These are phyloP conservation scores for Tyrophagus putrescentiae DNA, from an alignment of 1,140 invertebrate species.

Conservation along the genomic window DNA sequence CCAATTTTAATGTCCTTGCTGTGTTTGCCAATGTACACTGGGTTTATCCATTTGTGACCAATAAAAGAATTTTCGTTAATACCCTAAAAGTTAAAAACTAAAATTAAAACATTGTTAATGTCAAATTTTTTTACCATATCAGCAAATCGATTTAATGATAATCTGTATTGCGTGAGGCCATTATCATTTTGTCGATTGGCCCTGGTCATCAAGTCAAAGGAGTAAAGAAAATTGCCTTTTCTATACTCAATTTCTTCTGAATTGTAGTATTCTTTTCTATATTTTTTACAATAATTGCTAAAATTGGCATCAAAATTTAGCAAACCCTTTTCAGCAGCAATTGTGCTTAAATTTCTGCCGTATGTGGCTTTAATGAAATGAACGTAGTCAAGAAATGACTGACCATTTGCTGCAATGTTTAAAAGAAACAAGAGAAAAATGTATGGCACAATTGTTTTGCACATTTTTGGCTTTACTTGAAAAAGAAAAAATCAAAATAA, in stretches of 20 bases:
- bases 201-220: neutral
- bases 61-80: constrained; percentile 7
- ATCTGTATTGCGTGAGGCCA: neutral
- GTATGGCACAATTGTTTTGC: no score
- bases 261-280: neutral
- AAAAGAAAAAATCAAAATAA: no score
- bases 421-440: neutral
- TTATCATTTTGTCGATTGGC: neutral
- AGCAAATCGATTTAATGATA: constrained; percentile 1
- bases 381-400: neutral
- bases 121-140: no score
- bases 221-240: constrained; percentile 2
- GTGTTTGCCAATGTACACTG: neutral
- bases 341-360: neutral
- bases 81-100: neutral
- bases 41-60: neutral
- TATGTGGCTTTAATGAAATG: neutral
- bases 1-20: neutral
- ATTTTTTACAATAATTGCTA: constrained; percentile 6
- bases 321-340: neutral
- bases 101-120: no score
- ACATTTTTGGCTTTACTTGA: no score
- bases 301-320: constrained; percentile 6
- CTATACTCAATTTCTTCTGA: neutral
- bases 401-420: neutral